These are phyloP conservation scores for Poeciliopsis occidentalis DNA, from an alignment of 2,113 vertebrate species.

Conservation along the genomic window DNA sequence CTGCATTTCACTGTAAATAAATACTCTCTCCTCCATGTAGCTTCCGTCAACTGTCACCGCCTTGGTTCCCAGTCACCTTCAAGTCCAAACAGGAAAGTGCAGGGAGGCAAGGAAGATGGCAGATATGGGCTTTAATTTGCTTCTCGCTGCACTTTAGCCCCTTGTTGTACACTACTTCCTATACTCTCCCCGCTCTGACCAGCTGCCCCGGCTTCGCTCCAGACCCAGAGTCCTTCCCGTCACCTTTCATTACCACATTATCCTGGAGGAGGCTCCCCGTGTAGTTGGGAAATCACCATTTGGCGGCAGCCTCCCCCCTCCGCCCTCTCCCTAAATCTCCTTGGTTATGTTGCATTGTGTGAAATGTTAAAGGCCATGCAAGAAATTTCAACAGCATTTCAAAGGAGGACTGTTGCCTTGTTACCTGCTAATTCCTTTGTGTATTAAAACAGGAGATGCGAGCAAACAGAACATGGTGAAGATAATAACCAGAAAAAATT, in stretches of 20 bases:
- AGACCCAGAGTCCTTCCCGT: conserved; percentile 90
- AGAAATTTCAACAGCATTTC: conserved; percentile 33
- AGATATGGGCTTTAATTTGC: conserved; percentile 96
- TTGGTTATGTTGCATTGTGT: conserved; percentile 74
- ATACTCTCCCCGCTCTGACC: conserved; percentile 81
- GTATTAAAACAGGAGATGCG: conserved; percentile 65
- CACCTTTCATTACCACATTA: conserved; percentile 92
- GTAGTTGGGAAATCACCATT: conserved; percentile 73
- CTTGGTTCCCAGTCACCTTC: conserved; percentile 94
- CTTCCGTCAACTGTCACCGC: conserved; percentile 98
- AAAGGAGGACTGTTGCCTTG: conserved; percentile 59
- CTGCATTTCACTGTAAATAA: conserved; percentile 98
- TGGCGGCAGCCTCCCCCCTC: conserved; percentile 45
- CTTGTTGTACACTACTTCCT: conserved; percentile 83
- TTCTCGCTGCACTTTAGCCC: conserved; percentile 89
- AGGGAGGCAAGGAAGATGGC: conserved; percentile 91
- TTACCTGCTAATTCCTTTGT: conserved; percentile 68
- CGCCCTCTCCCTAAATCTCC: conserved; percentile 52
- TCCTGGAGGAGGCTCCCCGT: conserved; percentile 79
- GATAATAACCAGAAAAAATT: conserved; percentile 51
- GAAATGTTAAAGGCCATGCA: conserved; percentile 58
- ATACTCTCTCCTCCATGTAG: conserved; percentile 88
- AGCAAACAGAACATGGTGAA: conserved; percentile 59
- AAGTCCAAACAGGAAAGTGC: conserved; percentile 99
- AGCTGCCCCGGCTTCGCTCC: conserved; percentile 87